phyloP scores from a whole-genome alignment of 1,140 invertebrate species.

The Araneus ventricosus region DNA sequence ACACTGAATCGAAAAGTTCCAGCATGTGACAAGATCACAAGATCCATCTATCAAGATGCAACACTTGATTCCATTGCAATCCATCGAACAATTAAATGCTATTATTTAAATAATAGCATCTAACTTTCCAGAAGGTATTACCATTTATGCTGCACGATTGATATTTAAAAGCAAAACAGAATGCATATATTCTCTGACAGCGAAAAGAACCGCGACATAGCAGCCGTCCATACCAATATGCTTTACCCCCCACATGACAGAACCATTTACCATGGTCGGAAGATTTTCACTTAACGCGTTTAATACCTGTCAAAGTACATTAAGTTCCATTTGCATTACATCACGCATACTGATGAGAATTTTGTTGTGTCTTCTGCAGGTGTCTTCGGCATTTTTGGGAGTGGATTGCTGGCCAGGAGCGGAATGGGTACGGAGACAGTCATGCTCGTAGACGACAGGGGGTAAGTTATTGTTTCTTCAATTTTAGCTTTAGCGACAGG shows the following conservation, averaged over 20 bases:
- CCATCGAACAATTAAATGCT: neutral
- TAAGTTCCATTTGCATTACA: neutral
- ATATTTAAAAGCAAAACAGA: neutral
- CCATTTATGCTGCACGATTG: neutral
- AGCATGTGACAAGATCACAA: neutral
- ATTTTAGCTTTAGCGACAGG: neutral
- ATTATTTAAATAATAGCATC: neutral
- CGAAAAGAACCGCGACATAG: neutral
- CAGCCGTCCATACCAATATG: neutral
- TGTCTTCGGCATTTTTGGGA: constrained; percentile 82
- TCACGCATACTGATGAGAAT: constrained; percentile 56
- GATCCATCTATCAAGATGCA: neutral
- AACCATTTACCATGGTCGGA: constrained; percentile 45
- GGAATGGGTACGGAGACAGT: constrained; percentile 81
- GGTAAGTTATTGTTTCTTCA: constrained; percentile 76
- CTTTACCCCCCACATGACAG: constrained; percentile 16
- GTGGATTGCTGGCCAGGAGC: constrained; percentile 82
- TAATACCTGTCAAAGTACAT: constrained; percentile 70
- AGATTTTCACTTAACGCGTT: constrained; percentile 67
- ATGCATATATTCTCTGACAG: constrained; percentile 1
- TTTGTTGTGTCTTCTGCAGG: constrained; percentile 78
- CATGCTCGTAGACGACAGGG: constrained; percentile 81
- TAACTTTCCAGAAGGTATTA: neutral
- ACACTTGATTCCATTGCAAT: neutral
- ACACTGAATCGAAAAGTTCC: neutral